phyloP scores from a whole-genome alignment of 2,888 invertebrate species.

The Spilarctia lutea region DNA sequence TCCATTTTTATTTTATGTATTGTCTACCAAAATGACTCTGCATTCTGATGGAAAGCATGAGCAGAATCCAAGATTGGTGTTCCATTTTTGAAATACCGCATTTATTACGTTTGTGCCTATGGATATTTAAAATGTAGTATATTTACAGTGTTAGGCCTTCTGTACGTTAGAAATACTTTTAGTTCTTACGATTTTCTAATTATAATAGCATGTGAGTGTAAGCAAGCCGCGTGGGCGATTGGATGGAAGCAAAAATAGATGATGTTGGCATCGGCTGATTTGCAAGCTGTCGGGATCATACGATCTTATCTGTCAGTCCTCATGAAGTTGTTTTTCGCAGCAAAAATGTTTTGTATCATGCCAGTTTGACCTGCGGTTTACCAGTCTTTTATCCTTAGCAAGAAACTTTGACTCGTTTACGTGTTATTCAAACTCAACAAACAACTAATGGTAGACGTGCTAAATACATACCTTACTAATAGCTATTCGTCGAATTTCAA shows the following conservation, averaged over 20 bases:
- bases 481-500: not conserved
- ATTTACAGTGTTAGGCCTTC: constrained; percentile 50
- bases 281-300: constrained; percentile 57
- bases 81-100: too few relatives aligned
- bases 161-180: constrained; percentile 65
- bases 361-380: constrained; percentile 17
- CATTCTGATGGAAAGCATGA: too few relatives aligned
- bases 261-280: constrained; percentile 76
- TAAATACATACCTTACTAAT: not conserved
- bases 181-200: constrained; percentile 80
- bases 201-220: constrained; percentile 83
- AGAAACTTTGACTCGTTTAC: not conserved
- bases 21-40: too few relatives aligned
- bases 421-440: not conserved
- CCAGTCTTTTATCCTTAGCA: not conserved
- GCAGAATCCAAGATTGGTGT: too few relatives aligned
- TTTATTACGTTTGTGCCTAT: not conserved
- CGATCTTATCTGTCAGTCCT: constrained; percentile 57
- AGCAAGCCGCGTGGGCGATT: constrained; percentile 82
- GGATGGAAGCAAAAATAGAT: constrained; percentile 75
- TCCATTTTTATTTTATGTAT: too few relatives aligned
- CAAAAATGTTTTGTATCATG: constrained; percentile 28
- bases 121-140: constrained; percentile 19
- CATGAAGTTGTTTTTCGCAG: constrained; percentile 52
- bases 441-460: not conserved